These are phyloP conservation scores for Phalacrocorax pelagicus DNA, from an alignment of 2,113 vertebrate genomes.

Conservation along the genomic window DNA sequence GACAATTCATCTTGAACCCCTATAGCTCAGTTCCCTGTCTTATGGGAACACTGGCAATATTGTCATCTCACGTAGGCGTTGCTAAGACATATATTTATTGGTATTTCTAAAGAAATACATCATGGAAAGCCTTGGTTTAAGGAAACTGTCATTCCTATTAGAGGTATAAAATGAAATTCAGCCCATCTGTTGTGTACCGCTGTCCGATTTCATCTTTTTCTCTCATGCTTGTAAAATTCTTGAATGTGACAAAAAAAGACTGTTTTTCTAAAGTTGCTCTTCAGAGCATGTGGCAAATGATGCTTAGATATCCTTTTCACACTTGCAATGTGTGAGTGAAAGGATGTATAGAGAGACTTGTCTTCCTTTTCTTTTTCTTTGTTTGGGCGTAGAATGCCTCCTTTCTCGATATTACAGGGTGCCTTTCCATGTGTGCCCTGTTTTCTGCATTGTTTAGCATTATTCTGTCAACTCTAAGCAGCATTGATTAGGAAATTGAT, in stretches of 20 bases:
- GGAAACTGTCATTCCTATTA: slow-evolving; percentile 4
- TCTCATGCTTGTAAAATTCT: slow-evolving; percentile 13
- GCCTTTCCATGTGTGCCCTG: background rate
- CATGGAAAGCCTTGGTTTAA: background rate
- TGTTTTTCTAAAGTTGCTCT: background rate
- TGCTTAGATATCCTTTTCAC: background rate
- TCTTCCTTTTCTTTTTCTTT: background rate
- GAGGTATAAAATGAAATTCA: slow-evolving; percentile 11
- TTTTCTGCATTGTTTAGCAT: background rate
- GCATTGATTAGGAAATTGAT: slow-evolving; percentile 1
- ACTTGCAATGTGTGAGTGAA: slow-evolving; percentile 20
- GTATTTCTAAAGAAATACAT: background rate
- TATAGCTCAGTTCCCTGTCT: background rate
- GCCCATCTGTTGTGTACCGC: background rate
- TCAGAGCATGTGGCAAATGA: slow-evolving; percentile 5
- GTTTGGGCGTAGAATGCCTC: accelerated
- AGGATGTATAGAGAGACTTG: background rate
- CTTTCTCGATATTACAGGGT: background rate
- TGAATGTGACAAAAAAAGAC: slow-evolving; percentile 5
- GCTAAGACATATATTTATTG: background rate
- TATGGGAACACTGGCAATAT: background rate
- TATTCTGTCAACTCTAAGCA: background rate
- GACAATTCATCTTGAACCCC: background rate
- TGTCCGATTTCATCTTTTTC: slow-evolving; percentile 48
- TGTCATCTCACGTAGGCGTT: background rate